These are phyloP conservation scores for Cepaea hortensis DNA, from an alignment of 2,888 invertebrate genomes.

Conservation along the genomic window DNA sequence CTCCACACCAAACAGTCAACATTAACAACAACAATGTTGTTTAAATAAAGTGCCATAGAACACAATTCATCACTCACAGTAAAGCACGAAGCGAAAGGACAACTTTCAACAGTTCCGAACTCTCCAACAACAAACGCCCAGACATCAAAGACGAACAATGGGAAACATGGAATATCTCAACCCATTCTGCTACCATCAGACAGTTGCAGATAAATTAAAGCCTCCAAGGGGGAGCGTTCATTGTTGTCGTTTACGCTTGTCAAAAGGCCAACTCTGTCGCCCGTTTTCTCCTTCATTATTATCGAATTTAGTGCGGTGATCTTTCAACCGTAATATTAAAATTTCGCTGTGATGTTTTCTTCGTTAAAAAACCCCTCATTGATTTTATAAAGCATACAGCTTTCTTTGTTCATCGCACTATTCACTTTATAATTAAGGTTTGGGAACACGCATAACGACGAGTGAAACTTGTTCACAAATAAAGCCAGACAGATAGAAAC, in stretches of 20 bases:
- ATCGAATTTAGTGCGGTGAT: slow-evolving; percentile 2
- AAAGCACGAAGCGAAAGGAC: background rate
- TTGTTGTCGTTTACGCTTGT: slow-evolving; percentile 28
- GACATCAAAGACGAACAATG: background rate
- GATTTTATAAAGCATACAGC: background rate
- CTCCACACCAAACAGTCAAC: no score
- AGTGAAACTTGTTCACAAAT: no score
- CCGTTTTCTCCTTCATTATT: slow-evolving; percentile 13
- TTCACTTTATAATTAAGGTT: background rate
- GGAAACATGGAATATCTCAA: background rate
- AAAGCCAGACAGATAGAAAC: no score
- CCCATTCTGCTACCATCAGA: background rate
- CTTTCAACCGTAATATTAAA: slow-evolving; percentile 40
- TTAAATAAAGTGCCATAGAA: no score
- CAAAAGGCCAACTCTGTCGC: slow-evolving; percentile 13
- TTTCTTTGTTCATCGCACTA: slow-evolving; percentile 2
- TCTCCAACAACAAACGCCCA: background rate
- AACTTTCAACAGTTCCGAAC: background rate
- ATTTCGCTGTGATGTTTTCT: slow-evolving; percentile 6
- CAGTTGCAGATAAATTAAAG: slow-evolving; percentile 3
- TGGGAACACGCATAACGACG: background rate
- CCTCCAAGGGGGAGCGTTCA: slow-evolving; percentile 3
- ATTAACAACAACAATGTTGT: no score
- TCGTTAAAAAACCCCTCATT: no score
- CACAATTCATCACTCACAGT: background rate